Percentiles rank a stretch among this genome's conserved stretches.
Evolutionary conservation across 1,140 invertebrate species (phyloP).

Genomic region (Planococcus citri): DNA sequence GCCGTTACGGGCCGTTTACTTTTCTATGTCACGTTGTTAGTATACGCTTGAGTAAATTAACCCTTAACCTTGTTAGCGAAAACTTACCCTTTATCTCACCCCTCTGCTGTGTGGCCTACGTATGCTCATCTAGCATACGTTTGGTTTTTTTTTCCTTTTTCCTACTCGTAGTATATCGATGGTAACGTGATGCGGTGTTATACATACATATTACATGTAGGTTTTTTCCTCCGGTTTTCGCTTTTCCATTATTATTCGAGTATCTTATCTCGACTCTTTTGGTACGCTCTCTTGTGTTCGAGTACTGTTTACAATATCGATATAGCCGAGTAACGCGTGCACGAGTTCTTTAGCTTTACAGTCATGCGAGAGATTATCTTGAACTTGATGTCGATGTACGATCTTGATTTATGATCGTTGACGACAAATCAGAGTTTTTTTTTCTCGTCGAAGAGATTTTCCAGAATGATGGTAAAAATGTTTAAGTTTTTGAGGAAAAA

Average conservation of each 20-base stretch:
- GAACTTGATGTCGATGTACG: no score
- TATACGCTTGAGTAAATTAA: conserved; percentile 14
- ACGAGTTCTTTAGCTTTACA: no score
- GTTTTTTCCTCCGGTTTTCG: neutral
- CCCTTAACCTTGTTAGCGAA: neutral
- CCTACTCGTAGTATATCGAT: no score
- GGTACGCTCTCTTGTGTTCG: neutral
- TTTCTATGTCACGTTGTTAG: neutral
- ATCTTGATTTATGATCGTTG: no score
- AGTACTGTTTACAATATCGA: neutral
- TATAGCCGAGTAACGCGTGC: neutral
- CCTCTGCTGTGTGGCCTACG: neutral
- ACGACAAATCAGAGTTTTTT: no score
- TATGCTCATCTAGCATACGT: neutral
- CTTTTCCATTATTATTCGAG: neutral
- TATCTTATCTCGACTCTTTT: neutral
- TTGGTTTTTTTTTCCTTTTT: neutral
- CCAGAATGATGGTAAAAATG: no score
- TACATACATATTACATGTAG: no score
- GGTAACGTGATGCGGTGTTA: no score
- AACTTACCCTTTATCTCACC: neutral
- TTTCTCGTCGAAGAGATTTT: no score
- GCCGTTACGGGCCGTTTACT: conserved; percentile 15
- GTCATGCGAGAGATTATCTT: no score
- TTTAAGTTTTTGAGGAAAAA: no score